These are phyloP conservation scores for Chrysopa pallens DNA, from an alignment of 1,140 invertebrate genomes.

Conservation along the genomic window DNA sequence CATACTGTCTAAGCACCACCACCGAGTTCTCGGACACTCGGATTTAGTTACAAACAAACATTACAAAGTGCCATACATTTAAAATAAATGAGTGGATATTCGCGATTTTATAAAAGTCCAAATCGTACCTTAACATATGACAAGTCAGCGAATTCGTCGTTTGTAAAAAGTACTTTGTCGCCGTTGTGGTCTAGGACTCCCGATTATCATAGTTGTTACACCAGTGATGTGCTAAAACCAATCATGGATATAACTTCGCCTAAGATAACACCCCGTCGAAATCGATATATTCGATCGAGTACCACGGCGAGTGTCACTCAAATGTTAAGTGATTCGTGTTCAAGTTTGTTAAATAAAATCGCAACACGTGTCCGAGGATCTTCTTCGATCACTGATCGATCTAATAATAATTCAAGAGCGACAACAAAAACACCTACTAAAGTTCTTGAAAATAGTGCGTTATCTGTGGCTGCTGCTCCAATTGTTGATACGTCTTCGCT, in stretches of 20 bases:
- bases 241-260: constrained; percentile 7
- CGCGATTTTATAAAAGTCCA: no score
- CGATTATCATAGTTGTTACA: no score
- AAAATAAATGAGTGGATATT: no score
- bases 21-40: no score
- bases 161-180: background rate
- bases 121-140: no score
- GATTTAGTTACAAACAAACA: no score
- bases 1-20: no score
- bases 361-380: constrained; percentile 50
- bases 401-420: constrained; percentile 8
- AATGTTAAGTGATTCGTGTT: constrained; percentile 64
- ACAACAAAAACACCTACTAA: constrained; percentile 20
- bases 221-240: no score
- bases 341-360: constrained; percentile 59
- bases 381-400: constrained; percentile 22
- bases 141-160: no score
- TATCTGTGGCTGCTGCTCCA: background rate
- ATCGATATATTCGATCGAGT: constrained; percentile 52
- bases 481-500: constrained; percentile 10
- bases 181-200: background rate
- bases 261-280: constrained; percentile 27
- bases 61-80: no score
- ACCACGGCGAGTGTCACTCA: constrained; percentile 65
- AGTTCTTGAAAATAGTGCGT: constrained; percentile 6